Base-by-base conservation (phyloP, 2,888 invertebrate genomes). In the Caenorhabditis virilis region DNA sequence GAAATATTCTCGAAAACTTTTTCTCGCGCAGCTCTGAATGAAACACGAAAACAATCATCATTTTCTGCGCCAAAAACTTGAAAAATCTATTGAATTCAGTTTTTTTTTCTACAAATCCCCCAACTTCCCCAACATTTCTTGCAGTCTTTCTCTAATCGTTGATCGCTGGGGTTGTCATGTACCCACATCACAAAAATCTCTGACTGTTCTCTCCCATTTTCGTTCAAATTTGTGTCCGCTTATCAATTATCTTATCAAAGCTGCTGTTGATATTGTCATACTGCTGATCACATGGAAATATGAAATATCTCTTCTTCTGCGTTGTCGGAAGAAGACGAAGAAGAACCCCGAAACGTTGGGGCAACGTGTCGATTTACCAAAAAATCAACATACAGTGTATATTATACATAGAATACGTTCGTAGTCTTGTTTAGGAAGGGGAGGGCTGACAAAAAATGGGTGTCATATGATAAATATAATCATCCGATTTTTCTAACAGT, bases 191-290 rank as follows among this genome's bases (percentile, higher is more conserved):
- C 16, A 16, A 36, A 36, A 16, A 36, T 36, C 36, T n/a, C 13
- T 13, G 30, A 30, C 30, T 9, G 30, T 5, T 36, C 16, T 16
- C 4, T 36, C 13, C 16, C 36, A 36, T 36, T n/a, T 36, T 36
- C 36, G 36, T 36, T 36, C 36, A 36, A 36, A 15, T n/a, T 36
- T 36, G 36, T 36, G 36, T 36, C 36, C 36, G 30, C 13, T 30
- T 9, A 9, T 30, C 30, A 13, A 9, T 30, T 30, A n/a, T n/a
- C 13, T 36, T 16, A 36, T n/a, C 36, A 36, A n/a, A n/a, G n/a
- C 4, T 36, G 13, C 36, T 13, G 13, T 36, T 5, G 5, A 16
- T 36, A 15, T n/a, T 36, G 36, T 36, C n/a, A 36, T 36, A 36
- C 16, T 36, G 36, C 16, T 36, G 5, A 36, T 36, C 36, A 36